Percentiles rank a stretch among this genome's conserved stretches.
phyloP scores from a whole-genome alignment of 2,113 vertebrate genomes.

The Ictalurus furcatus region DNA sequence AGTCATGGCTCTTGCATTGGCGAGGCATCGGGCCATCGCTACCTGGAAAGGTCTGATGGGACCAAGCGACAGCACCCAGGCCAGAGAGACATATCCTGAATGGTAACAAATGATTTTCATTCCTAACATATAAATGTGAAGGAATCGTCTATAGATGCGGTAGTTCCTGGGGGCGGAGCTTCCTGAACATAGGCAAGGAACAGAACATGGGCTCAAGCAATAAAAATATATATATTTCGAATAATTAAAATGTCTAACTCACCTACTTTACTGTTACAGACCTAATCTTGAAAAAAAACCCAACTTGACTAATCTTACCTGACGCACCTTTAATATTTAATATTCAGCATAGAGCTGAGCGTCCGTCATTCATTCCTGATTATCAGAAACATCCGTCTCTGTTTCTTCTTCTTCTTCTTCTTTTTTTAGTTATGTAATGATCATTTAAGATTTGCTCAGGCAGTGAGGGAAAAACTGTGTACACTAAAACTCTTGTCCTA shows the following conservation, averaged over 20 bases:
- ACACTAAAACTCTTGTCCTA: too few relatives aligned
- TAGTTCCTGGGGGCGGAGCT: not conserved
- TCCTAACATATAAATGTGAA: not conserved
- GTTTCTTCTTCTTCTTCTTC: too few relatives aligned
- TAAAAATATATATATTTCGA: too few relatives aligned
- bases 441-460: too few relatives aligned
- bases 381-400: not conserved
- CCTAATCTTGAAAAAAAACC: too few relatives aligned
- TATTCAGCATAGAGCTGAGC: not conserved
- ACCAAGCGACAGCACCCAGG: conserved; percentile 77
- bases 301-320: not conserved
- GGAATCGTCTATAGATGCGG: not conserved
- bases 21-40: conserved; percentile 78
- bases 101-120: conserved; percentile 72
- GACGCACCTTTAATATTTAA: not conserved
- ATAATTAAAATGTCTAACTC: too few relatives aligned
- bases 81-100: conserved; percentile 82
- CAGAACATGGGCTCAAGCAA: not conserved
- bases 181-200: not conserved
- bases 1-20: conserved; percentile 80
- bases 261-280: too few relatives aligned
- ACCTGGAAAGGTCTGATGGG: conserved; percentile 90
- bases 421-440: too few relatives aligned
- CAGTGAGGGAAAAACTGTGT: too few relatives aligned
- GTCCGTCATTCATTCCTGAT: not conserved